Evolutionary conservation across 1,140 invertebrate genomes (phyloP), one percentile per base, ranked within the genome.

Genomic region (Triops longicaudatus): DNA sequence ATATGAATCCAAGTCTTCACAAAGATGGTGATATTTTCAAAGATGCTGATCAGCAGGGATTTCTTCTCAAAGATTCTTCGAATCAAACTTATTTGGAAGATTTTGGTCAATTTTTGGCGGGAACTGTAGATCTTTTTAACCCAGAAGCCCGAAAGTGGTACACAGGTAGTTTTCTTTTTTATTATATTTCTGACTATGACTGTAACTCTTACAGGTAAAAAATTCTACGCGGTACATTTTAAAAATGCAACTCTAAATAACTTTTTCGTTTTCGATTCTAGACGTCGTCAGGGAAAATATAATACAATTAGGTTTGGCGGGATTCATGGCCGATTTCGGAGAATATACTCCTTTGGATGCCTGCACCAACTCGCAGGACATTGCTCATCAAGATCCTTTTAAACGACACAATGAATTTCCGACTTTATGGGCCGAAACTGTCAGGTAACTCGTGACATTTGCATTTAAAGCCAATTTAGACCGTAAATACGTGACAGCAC

Each of bases 291-390:
- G 81, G 73, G 81, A 75, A 72, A 85, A 85, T 78, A 81, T 85
- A 78, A 79, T 85, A 10, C 80, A 81, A 17, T 79, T 85, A 12
- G 84, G 84, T 10, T 77, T 86, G 10, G 79, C 81, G 17, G 85
- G 85, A 0, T 86, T 84, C 83, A 86, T 86, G 85, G 85, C 85
- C 0, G 85, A 86, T 78, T 86, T 86, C 78, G 84, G 84, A 0
- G 85, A 86, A 78, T 86, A 86, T 77, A 81, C 84, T 0, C 81
- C 82, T 0, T 77, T 81, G 7, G 82, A 83, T 78, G 82, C 80
- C 1, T 76, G 76, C 22, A 79, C 82, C n/a, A 72, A 74, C 76
- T 79, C 75, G 76, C 81, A 37, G 81, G 82, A 42, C 11, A 42
- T 27, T 9, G 27, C n/a, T 11, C n/a, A 31, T 14, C 72, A 75